phyloP scores from a whole-genome alignment of 2,113 vertebrate species.

The Callocephalon fimbriatum region DNA sequence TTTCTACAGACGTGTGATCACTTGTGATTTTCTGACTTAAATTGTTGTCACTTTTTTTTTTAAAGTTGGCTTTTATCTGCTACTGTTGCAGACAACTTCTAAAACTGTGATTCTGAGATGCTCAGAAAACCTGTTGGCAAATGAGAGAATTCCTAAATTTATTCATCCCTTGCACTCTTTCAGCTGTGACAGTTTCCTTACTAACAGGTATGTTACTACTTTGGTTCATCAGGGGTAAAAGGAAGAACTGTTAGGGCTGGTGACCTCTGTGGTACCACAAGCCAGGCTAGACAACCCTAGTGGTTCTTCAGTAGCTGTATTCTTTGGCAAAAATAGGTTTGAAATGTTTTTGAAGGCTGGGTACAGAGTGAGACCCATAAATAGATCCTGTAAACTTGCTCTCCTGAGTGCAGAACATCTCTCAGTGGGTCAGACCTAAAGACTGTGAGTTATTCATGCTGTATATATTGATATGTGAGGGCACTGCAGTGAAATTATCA shows the following conservation, averaged over 20 bases:
- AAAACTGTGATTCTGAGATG: background rate
- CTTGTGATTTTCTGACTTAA: background rate
- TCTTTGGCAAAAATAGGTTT: background rate
- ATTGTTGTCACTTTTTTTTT: background rate
- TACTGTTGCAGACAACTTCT: background rate
- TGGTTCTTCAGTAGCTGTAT: background rate
- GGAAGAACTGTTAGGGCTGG: background rate
- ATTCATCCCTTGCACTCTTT: background rate
- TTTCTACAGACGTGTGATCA: background rate
- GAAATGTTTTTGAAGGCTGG: background rate
- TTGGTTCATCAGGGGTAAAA: background rate
- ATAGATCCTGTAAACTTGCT: background rate
- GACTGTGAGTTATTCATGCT: background rate
- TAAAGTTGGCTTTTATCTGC: background rate
- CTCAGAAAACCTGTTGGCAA: background rate
- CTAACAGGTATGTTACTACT: background rate
- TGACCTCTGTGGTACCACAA: background rate
- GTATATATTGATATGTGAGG: accelerated
- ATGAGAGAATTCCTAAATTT: background rate
- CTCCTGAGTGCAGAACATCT: background rate
- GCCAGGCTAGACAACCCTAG: background rate
- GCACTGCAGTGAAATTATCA: background rate
- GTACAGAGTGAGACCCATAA: background rate
- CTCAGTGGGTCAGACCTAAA: background rate
- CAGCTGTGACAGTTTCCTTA: accelerated